Base-by-base conservation (phyloP, 2,888 invertebrate species). In the Athalia circularis region DNA sequence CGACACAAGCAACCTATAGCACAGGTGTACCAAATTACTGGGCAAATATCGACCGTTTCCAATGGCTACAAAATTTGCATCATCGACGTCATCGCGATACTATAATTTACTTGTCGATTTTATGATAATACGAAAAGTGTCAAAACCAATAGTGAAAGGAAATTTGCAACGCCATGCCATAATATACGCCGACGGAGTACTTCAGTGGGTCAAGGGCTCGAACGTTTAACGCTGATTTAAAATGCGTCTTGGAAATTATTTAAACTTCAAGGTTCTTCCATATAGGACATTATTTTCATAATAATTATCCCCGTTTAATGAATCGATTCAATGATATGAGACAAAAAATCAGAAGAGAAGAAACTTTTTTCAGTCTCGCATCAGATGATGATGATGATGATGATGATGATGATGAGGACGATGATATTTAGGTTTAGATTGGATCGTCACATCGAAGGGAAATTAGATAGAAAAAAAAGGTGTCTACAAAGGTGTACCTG, bases 401-500 rank as follows among this genome's bases (percentile, higher is more conserved):
- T n/a, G 54, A 54, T n/a, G 6, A 54, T n/a, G 54, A 5, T 4
- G 54, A 54, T n/a, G 54, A 52, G 8, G 52, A 52, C 52, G 52
- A 52, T 11, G 52, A 52, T 7, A 52, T 1, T 52, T 7, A 52
- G 52, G 52, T 11, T 54, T 9, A 54, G 54, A 4, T 4, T 54
- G 54, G 29, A 29, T 29, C 29, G 29, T 29, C 45, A 65, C 45
- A 47, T 4, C 45, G 13, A 13, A 3, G 48, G 13, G 8, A 43
- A 43, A 64, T 43, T 29, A 43, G 64, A 43, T 43, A 8, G 64
- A 7, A 43, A n/a, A 61, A 61, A 61, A 61, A n/a, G 45, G 45
- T 43, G 45, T 29, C 45, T 64, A 29, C 5, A 6, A 61, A 15
- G 61, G 3, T 65, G 79, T 86, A 87, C 86, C 86, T 87, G 86